Evolutionary conservation across 2,888 invertebrate species (phyloP), one percentile per base, ranked within the genome.

Genomic region (Ophion ventricosus): DNA sequence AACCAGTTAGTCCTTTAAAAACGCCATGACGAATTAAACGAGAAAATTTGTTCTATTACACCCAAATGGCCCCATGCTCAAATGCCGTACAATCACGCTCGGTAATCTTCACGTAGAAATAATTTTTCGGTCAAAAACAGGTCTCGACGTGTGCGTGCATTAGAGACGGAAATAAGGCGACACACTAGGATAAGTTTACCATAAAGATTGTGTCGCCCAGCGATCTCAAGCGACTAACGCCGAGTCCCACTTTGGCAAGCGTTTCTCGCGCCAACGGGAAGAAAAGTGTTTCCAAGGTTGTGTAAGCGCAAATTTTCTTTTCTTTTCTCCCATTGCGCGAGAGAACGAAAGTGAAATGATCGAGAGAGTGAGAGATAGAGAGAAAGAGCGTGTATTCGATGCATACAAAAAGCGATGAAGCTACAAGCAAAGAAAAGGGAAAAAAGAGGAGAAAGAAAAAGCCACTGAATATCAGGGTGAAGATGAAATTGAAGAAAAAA

Each of bases 101-200:
- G 20, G 43, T 54, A 40, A 66, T 72, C 72, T 35, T 57, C 29
- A 2, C 43, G 57, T 20, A 14, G n/a, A 29, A 29, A 49, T 17
- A 23, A 25, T 43, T 57, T 29, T 70, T 69, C 26, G 25, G 56
- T 56, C 23, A 25, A 40, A 23, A 25, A 70, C 20, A 4, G 25
- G 64, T 70, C 35, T 56, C 14, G 14, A 23, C 26, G 64, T 59
- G 49, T 59, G 69, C 43, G 77, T 63, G 49, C 67, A 80, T 67
- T 49, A 49, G 61, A 67, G 43, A 54, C 43, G 43, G 69, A 35
- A 78, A 64, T 26, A 61, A 83, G 79, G 75, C 86, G 88, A 89
- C 87, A 88, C 87, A 89, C 86, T 86, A 88, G 87, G 87, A 82
- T 89, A 87, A 87, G 88, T 86, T 84, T 86, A 54, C 3, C 54